Evolutionary conservation across 1,140 invertebrate species (phyloP).

Genomic region (Bombus pascuorum): DNA sequence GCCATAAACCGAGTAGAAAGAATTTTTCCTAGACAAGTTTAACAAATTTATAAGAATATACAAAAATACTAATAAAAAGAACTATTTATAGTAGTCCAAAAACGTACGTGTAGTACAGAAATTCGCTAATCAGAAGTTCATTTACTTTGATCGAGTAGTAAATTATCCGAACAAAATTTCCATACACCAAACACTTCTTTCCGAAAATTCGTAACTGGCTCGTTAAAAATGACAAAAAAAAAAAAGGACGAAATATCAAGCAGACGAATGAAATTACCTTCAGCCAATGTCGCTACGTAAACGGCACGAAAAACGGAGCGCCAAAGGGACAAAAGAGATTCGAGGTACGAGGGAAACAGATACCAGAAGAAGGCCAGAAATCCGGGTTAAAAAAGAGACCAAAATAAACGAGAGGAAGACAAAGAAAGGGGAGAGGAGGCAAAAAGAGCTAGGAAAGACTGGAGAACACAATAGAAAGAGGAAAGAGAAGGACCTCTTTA

Average conservation of each 20-base stretch:
- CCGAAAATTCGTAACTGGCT: not conserved
- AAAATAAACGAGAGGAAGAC: not conserved
- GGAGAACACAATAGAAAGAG: slow-evolving; percentile 9
- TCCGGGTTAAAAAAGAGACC: not conserved
- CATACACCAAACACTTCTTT: not conserved
- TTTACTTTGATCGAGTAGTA: not conserved
- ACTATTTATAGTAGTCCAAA: too few relatives aligned
- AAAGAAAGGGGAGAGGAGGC: too few relatives aligned
- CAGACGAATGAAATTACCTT: not conserved
- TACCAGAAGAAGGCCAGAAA: not conserved
- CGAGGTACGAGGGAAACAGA: not conserved
- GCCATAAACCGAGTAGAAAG: too few relatives aligned
- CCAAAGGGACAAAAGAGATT: slow-evolving; percentile 16
- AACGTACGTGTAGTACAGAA: too few relatives aligned
- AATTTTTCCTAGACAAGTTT: too few relatives aligned
- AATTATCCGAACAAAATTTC: not conserved
- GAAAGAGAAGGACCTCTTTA: slow-evolving; percentile 37
- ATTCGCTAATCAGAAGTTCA: not conserved
- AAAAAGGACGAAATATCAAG: not conserved
- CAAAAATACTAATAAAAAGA: too few relatives aligned
- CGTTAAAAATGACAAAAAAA: not conserved
- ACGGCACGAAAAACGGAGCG: not conserved
- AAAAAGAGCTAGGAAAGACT: not conserved
- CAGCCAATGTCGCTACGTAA: slow-evolving; percentile 1
- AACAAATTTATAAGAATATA: too few relatives aligned